Evolutionary conservation across 2,113 vertebrate species (phyloP).

Genomic region (Coregonus clupeaformis): DNA sequence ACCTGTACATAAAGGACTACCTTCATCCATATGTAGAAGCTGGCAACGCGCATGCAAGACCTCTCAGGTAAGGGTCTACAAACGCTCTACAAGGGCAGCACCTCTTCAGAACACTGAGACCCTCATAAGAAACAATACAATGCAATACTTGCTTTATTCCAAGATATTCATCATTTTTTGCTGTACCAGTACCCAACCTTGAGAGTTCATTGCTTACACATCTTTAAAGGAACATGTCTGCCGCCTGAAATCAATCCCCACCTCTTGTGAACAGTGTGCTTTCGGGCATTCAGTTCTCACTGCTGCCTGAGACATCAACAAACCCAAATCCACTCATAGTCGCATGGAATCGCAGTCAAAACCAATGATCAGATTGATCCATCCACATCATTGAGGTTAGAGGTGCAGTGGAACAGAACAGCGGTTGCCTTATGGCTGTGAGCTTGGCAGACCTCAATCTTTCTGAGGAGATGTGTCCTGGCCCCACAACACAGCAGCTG

Average conservation of each 20-base stretch:
- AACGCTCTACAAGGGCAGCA: neutral
- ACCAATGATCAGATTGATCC: constrained; percentile 21
- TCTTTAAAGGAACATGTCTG: no score
- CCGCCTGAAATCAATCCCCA: neutral
- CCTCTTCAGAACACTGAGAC: neutral
- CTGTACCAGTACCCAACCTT: no score
- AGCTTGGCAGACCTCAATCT: neutral
- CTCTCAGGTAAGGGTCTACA: constrained; percentile 87
- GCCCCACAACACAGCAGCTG: neutral
- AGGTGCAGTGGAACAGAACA: neutral
- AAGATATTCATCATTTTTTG: no score
- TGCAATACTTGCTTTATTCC: no score
- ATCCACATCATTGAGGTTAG: neutral
- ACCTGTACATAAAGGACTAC: constrained; percentile 99
- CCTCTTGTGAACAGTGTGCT: neutral
- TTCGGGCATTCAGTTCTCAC: neutral
- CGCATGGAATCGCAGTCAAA: constrained; percentile 19
- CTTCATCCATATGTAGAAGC: constrained; percentile 99
- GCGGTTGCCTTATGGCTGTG: neutral
- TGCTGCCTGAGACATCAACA: constrained; percentile 8
- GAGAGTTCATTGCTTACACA: no score
- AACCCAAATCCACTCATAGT: constrained; percentile 11
- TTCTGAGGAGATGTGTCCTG: neutral
- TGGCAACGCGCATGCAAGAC: constrained; percentile 97
- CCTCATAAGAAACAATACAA: neutral